Percentiles rank a stretch among this genome's conserved stretches.
Conservation (phyloP, 1,140 invertebrate species). For the Drosophila pseudoananassae region DNA sequence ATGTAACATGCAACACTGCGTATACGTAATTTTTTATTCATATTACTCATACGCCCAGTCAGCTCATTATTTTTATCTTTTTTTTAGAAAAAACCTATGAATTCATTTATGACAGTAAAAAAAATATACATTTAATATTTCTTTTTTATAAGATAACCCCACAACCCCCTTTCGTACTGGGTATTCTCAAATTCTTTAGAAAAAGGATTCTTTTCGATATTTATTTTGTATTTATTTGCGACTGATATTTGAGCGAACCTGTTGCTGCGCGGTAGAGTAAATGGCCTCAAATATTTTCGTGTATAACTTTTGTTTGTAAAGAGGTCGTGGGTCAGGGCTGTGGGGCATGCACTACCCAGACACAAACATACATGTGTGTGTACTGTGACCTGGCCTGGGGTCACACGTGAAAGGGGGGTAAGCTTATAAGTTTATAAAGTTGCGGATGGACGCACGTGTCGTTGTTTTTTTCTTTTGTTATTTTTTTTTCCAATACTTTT, state of each 20-base stretch:
- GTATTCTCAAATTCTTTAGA: background rate
- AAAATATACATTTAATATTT: no score
- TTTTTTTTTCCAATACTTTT: background rate
- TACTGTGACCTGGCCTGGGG: conserved; percentile 24
- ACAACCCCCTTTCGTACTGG: background rate
- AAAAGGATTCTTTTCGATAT: background rate
- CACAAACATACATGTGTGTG: background rate
- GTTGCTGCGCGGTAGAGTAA: conserved; percentile 21
- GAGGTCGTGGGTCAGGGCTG: background rate
- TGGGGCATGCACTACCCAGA: background rate
- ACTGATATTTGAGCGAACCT: conserved; percentile 22
- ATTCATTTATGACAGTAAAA: no score
- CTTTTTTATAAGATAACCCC: no score
- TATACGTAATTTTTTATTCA: background rate
- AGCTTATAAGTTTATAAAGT: conserved; percentile 51
- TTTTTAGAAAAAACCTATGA: background rate
- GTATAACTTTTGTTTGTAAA: conserved; percentile 37
- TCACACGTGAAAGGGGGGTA: conserved; percentile 23
- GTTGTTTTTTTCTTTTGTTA: background rate
- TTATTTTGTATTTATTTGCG: conserved; percentile 3
- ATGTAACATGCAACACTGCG: no score
- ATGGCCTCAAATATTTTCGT: conserved; percentile 43
- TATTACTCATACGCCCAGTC: background rate
- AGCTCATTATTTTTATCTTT: background rate
- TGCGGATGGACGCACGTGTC: conserved; percentile 55